Evolutionary conservation across 2,888 invertebrate genomes (phyloP), one percentile per base, ranked within the genome.

Genomic region (Elysia crispata): DNA sequence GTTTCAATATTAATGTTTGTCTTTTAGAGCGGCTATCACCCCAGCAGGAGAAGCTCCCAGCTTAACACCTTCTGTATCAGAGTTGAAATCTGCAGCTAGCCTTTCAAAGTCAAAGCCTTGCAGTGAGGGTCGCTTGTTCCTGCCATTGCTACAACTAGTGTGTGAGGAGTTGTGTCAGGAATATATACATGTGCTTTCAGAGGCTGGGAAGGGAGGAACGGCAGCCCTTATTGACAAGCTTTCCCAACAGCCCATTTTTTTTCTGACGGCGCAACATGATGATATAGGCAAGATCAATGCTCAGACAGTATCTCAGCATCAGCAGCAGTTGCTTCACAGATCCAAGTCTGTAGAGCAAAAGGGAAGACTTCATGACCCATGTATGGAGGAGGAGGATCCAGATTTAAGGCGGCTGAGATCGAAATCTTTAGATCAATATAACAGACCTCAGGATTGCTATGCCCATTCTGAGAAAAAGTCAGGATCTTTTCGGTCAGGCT

Each of bases 231-330:
- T 90, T 8, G 92, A 92, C 82, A 83, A 88, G 50, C 91, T 92
- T 91, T 92, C 93, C 0, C 93, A 94, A 80, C 93, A 93, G 82
- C 94, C 94, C 41, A 93, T 94, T 15, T 94, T 94, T 84, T 93
- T 94, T 82, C 89, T 94, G 54, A 93, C 94, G 1, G 93, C 94
- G 0, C 93, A 94, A 77, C 93, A 94, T 1, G 94, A 94, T 54
- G 94, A 94, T 81, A 93, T 93, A 73, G n/a, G 70, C n/a, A 62
- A 57, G 66, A 80, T 79, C 25, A 64, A 66, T n/a, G 64, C 74
- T 1, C 66, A 67, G 23, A 74, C 66, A 13, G 62, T 31, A 30
- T 60, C 69, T n/a, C 30, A 60, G 57, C 33, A 30, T n/a, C 1
- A n/a, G 28, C 20, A 60, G 60, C 25, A 28, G 31, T 31, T 62